phyloP scores from a whole-genome alignment of 2,797 vertebrate species.

The Nasua narica region DNA sequence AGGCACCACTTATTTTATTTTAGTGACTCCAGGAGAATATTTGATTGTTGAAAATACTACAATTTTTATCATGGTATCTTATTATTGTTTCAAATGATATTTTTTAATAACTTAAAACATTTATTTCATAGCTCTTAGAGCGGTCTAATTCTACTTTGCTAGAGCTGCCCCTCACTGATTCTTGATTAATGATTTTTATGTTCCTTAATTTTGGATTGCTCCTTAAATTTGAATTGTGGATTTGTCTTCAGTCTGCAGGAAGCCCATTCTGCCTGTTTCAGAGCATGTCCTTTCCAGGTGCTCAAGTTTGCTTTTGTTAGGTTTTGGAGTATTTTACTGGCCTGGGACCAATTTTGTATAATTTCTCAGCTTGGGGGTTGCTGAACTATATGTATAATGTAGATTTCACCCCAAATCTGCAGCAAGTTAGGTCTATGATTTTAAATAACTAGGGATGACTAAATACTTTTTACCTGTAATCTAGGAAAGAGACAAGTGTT shows the following conservation, averaged over 20 bases:
- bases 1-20: background rate
- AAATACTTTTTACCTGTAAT: background rate
- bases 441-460: background rate
- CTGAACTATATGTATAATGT: background rate
- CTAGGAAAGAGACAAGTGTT: background rate
- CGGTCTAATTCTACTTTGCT: background rate
- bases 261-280: background rate
- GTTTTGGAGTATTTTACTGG: background rate
- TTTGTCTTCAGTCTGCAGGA: background rate
- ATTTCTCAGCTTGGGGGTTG: background rate
- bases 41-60: background rate
- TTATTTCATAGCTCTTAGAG: background rate
- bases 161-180: background rate
- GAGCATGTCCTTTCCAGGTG: too few species aligned
- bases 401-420: background rate
- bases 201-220: background rate
- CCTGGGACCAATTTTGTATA: background rate
- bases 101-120: background rate
- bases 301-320: background rate
- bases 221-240: background rate
- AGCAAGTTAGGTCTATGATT: background rate
- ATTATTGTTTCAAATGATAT: background rate
- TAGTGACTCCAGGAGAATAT: background rate
- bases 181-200: background rate
- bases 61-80: background rate